Conservation (phyloP, 2,888 invertebrate species). For the Arrhopalites spinosus region DNA sequence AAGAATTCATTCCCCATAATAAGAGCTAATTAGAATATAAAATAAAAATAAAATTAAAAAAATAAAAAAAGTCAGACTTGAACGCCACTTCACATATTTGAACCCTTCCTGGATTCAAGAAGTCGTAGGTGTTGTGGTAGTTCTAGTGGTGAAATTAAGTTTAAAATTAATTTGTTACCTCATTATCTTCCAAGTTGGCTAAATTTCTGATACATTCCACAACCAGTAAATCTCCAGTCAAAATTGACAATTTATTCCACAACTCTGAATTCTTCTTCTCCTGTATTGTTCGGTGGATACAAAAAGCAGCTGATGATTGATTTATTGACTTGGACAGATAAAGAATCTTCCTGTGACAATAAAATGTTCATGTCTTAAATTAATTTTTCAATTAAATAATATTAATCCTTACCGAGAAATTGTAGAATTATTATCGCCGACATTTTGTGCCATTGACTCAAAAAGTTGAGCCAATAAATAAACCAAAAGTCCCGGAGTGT, state of each 20-base stretch:
- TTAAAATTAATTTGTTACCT: slow-evolving; percentile 9
- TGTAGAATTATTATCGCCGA: background rate
- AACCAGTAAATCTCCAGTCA: slow-evolving; percentile 46
- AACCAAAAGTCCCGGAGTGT: slow-evolving; percentile 21
- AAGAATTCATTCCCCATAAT: slow-evolving; percentile 28
- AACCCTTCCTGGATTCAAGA: background rate
- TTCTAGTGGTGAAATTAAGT: no score
- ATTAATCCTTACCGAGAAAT: background rate
- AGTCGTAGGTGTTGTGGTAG: no score
- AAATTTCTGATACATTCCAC: slow-evolving; percentile 30
- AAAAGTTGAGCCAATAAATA: slow-evolving; percentile 19
- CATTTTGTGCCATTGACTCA: background rate
- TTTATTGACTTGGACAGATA: slow-evolving; percentile 22
- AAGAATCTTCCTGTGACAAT: slow-evolving; percentile 23
- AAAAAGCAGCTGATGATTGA: slow-evolving; percentile 34
- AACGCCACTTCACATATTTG: no score
- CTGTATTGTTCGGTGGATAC: slow-evolving; percentile 32
- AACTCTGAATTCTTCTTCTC: background rate
- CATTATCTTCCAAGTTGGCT: slow-evolving; percentile 22
- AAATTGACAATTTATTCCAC: slow-evolving; percentile 37
- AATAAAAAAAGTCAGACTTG: no score
- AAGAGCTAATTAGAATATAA: slow-evolving; percentile 19
- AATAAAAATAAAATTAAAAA: no score
- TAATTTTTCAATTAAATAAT: no score
- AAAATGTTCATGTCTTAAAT: no score